phyloP scores from a whole-genome alignment of 2,113 vertebrate species.

The Cinclus mexicanus region DNA sequence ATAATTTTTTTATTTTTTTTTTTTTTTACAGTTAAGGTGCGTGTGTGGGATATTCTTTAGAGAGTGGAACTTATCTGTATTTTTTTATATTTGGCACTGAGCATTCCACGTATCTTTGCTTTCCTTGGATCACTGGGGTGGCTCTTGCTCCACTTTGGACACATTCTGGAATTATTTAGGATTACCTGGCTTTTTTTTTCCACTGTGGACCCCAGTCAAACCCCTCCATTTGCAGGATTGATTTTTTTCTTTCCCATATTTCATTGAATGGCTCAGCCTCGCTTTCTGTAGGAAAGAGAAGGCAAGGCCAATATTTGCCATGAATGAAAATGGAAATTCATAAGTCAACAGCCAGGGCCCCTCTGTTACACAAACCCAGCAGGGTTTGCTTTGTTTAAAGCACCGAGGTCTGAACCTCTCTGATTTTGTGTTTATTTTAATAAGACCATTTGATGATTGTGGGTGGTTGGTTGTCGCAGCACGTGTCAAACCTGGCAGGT shows the following conservation, averaged over 20 bases:
- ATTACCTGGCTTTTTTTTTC: background rate
- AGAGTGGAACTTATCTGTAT: background rate
- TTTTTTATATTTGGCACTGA: background rate
- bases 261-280: background rate
- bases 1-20: background rate
- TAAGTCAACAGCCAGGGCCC: background rate
- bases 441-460: background rate
- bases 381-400: background rate
- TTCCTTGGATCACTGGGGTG: background rate
- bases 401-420: background rate
- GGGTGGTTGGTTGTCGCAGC: background rate
- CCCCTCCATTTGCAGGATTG: rapidly evolving
- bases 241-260: background rate
- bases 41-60: background rate
- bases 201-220: background rate
- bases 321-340: background rate
- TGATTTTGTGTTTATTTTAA: background rate
- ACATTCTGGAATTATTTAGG: background rate
- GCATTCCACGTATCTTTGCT: rapidly evolving
- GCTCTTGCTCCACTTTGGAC: background rate
- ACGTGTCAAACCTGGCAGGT: background rate
- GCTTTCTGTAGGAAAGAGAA: background rate
- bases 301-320: background rate
- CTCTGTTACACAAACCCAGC: background rate
- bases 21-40: background rate